Evolutionary conservation across 2,888 invertebrate genomes (phyloP), one percentile per base, ranked within the genome.

Genomic region (Eupithecia subfuscata): DNA sequence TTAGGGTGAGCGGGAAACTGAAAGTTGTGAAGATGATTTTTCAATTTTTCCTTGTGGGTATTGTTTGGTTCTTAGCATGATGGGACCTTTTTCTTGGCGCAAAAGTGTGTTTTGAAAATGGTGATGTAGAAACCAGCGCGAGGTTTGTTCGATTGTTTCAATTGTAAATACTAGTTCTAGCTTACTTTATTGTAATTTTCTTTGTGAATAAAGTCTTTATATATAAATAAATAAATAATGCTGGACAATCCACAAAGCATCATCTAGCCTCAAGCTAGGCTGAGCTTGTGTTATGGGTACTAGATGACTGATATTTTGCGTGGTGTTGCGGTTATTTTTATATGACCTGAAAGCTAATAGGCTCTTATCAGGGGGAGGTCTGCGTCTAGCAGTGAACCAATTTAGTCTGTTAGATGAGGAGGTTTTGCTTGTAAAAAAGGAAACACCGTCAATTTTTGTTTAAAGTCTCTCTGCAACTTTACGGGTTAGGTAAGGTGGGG

Each of bases 1-100:
- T 88, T 85, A 83, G 86, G 86, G 84, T 84, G 85, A 83, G 82
- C 80, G 81, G 83, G 76, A 78, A 79, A 80, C 25, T 69, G 82
- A 83, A 82, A 85, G 78, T 79, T 74, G 79, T 85, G 77, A 81
- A 85, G 87, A 80, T 71, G 81, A 79, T 79, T 76, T 81, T 80
- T 45, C 82, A 79, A 76, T 73, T 74, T 82, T 82, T 76, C 71
- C 22, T 52, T 74, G 71, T 60, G 68, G 76, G 79, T 81, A 82
- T 81, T 83, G 76, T 81, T 77, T 80, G 74, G 71, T 30, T 34
- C 43, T 45, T 25, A 25, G 25, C 40, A 22, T 22, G 37, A 43
- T n/a, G 16, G 25, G 22, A 14, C 22, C 8, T 43, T 68, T 68
- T 45, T 43, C 7, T 14, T 2, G 43, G 1, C 12, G 25, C 6